Base-by-base conservation (phyloP, 2,113 vertebrate genomes). In the Rhinichthys klamathensis region DNA sequence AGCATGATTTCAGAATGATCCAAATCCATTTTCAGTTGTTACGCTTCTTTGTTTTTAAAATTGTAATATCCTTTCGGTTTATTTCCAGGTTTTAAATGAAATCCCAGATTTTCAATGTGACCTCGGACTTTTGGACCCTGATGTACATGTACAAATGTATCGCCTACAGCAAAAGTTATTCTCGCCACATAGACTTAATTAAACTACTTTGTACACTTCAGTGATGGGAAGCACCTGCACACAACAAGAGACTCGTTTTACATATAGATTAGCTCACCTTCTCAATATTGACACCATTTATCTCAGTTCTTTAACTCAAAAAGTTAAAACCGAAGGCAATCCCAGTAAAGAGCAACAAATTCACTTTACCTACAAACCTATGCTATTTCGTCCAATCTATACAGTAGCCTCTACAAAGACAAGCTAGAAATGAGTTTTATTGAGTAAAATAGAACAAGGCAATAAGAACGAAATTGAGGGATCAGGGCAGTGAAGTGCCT, bases 361-460 rank as follows among this genome's bases (percentile, higher is more conserved):
- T 85, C 74, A 75, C 76, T 86, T 84, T 49, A 78, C 44, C 25
- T 46, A 76, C 78, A 77, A 67, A 70, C 73, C n/a, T 10, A 25
- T 41, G 49, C 54, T 63, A 63, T 76, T 86, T 72, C 27, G 32
- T 35, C 49, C 83, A 82, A 85, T 82, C 69, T 85, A 58, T 70
- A 80, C 80, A 87, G 74, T 72, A 60, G 84, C 44, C 56, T 80
- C 35, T 12, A 54, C 67, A 83, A 49, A 74, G 67, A 85, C 74
- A 44, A 67, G 79, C 30, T 69, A 61, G 44, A 85, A 85, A 87
- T 85, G 12, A 25, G 56, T 82, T 89, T 82, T 89, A 89, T 85
- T 83, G 85, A 89, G 84, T 89, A 78, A 89, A 84, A 82, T 61
- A 72, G 25, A 88, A 76, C 67, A 83, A 51, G 30, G 49, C 44